Percentiles rank a stretch among this genome's conserved stretches.
phyloP scores from a whole-genome alignment of 2,797 vertebrate genomes.

The Rhyacichthys aspro region DNA sequence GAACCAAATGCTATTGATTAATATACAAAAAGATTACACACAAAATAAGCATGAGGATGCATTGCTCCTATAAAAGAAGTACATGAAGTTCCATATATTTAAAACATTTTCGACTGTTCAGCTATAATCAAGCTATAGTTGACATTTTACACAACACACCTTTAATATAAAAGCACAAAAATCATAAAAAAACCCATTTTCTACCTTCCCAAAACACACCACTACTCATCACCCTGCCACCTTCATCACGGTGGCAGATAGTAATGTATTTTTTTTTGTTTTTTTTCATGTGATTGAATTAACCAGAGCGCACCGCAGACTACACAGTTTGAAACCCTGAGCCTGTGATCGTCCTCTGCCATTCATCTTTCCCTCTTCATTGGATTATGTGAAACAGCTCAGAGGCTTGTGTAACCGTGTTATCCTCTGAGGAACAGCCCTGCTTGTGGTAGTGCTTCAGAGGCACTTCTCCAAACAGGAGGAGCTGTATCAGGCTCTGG shows the following conservation, averaged over 20 bases:
- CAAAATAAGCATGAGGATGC: too few species aligned
- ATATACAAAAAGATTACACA: too few species aligned
- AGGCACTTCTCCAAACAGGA: slow-evolving; percentile 53
- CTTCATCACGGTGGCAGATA: slow-evolving; percentile 17
- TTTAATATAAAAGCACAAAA: slow-evolving; percentile 17
- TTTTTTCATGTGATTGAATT: slow-evolving; percentile 40
- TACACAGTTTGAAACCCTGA: slow-evolving; percentile 40
- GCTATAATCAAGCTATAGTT: too few species aligned
- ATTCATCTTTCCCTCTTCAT: slow-evolving; percentile 58
- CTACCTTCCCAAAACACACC: slow-evolving; percentile 15
- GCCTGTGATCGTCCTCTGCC: slow-evolving; percentile 40
- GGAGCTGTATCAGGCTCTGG: slow-evolving; percentile 30
- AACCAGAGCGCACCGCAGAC: slow-evolving; percentile 46
- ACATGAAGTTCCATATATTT: too few species aligned
- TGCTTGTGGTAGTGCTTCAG: slow-evolving; percentile 32
- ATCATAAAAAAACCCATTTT: slow-evolving; percentile 16
- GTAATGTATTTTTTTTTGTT: slow-evolving; percentile 33
- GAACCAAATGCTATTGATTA: too few species aligned
- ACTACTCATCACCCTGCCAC: slow-evolving; percentile 6
- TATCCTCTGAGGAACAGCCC: slow-evolving; percentile 56
- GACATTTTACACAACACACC: too few species aligned
- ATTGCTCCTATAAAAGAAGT: too few species aligned
- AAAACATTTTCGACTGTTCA: too few species aligned
- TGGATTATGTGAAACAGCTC: slow-evolving; percentile 67
- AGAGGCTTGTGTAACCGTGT: slow-evolving; percentile 56